These are phyloP conservation scores for Bergia sp. DNA, from an alignment of 92 coral and sea anemone genomes.

Conservation along the genomic window DNA sequence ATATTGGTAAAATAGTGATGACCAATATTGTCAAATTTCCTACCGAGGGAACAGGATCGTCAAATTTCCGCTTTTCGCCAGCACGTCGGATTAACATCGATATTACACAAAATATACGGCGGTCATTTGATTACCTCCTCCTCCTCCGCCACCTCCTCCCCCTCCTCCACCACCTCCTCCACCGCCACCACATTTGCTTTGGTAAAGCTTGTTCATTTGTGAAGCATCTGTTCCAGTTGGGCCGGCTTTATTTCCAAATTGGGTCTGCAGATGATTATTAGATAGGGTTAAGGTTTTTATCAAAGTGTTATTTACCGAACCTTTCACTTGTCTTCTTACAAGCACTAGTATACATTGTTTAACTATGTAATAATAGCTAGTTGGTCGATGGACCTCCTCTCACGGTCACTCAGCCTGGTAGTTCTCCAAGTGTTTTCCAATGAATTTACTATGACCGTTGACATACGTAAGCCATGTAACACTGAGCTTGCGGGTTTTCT, in stretches of 20 bases:
- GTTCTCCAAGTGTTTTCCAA: too few relatives aligned
- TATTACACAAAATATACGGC: not conserved
- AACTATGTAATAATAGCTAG: not conserved
- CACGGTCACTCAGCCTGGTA: not conserved
- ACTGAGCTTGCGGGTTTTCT: too few relatives aligned
- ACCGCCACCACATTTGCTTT: slow-evolving; percentile 58
- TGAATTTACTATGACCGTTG: too few relatives aligned
- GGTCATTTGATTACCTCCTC: not conserved
- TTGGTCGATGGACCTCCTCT: too few relatives aligned
- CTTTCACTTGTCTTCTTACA: not conserved
- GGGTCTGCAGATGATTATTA: slow-evolving; percentile 1
- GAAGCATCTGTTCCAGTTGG: slow-evolving; percentile 56
- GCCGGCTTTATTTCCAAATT: slow-evolving; percentile 27
- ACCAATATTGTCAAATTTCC: not conserved
- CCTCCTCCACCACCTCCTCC: slow-evolving; percentile 26
- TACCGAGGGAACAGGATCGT: not conserved
- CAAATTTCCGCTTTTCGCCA: not conserved
- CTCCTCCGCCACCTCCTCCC: slow-evolving; percentile 25
- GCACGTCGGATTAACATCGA: too few relatives aligned
- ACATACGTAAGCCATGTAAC: too few relatives aligned
- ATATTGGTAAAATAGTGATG: not conserved
- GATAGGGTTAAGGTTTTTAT: not conserved
- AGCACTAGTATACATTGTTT: not conserved
- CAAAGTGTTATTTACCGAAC: too few relatives aligned
- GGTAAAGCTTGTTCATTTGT: slow-evolving; percentile 74